Evolutionary conservation across 2,797 vertebrate species (phyloP).

Genomic region (Gymnoscopelus microlampas): DNA sequence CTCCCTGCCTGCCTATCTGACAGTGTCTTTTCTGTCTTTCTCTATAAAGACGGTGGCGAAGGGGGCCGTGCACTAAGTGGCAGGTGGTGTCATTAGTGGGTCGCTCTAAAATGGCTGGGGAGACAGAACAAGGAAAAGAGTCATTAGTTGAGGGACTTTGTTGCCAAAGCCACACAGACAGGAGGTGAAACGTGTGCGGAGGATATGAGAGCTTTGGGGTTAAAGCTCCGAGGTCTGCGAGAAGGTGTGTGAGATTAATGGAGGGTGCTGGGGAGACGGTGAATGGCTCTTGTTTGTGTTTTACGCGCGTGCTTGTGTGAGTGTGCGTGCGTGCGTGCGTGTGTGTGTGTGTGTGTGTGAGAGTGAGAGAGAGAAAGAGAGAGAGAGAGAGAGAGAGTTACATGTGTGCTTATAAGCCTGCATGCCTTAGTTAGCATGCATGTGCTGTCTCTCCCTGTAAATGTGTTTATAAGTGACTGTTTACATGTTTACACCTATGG

Average conservation of each 20-base stretch:
- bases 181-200: constrained; percentile 73
- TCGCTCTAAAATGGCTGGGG: constrained; percentile 4
- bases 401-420: constrained; percentile 1
- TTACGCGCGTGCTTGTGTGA: constrained; percentile 20
- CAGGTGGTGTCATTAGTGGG: constrained; percentile 50
- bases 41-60: background rate
- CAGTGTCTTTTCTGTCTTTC: background rate
- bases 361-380: background rate
- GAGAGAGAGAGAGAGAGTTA: background rate
- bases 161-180: constrained; percentile 47
- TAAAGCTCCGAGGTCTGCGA: constrained; percentile 66
- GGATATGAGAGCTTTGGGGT: constrained; percentile 76
- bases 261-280: constrained; percentile 61
- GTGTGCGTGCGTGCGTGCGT: background rate
- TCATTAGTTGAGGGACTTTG: constrained; percentile 64
- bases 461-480: too few species aligned
- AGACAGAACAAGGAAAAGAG: constrained; percentile 32
- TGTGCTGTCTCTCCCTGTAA: background rate
- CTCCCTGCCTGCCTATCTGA: background rate
- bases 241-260: constrained; percentile 77
- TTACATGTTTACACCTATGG: too few species aligned
- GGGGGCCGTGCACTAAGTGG: background rate
- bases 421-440: background rate
- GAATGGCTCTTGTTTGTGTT: constrained; percentile 36
- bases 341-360: background rate